A percentile compares a stretch with the other conserved stretches of the same genome.
Conservation (phyloP, 2,888 invertebrate genomes). For the Frankliniella intonsa region DNA sequence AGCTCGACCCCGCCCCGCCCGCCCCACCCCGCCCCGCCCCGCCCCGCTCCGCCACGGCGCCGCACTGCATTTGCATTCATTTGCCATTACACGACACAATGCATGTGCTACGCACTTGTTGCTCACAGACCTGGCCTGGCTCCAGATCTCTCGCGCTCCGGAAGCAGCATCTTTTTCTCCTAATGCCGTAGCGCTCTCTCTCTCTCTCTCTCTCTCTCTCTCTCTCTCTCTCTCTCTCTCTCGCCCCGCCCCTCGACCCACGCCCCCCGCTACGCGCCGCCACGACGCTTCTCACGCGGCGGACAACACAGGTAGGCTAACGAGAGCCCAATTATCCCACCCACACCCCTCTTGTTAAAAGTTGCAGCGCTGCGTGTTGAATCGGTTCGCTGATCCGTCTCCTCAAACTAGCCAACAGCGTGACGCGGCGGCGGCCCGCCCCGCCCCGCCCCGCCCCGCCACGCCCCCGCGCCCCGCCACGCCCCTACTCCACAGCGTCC, state of each 20-base stretch:
- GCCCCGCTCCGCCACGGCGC: background rate
- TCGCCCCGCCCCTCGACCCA: background rate
- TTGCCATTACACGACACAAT: constrained; percentile 19
- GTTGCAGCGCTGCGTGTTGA: background rate
- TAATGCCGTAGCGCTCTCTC: no score
- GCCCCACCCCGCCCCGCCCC: background rate
- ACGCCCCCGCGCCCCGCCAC: no score
- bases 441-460: background rate
- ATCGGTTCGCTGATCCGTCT: constrained; percentile 14
- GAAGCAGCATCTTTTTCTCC: no score
- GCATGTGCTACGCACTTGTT: background rate
- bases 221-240: no score
- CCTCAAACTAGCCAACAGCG: background rate
- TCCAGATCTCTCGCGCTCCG: no score
- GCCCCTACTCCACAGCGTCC: background rate
- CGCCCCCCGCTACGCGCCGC: background rate
- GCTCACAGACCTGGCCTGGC: background rate
- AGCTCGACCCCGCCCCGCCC: background rate
- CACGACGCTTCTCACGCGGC: background rate
- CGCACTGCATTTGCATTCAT: constrained; percentile 9
- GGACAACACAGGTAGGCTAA: constrained; percentile 13
- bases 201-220: no score
- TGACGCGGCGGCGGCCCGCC: background rate
- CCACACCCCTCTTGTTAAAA: constrained; percentile 17
- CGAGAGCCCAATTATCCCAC: constrained; percentile 2